These are phyloP conservation scores for Tauraco erythrolophus DNA, from an alignment of 2,113 vertebrate genomes.

Conservation along the genomic window DNA sequence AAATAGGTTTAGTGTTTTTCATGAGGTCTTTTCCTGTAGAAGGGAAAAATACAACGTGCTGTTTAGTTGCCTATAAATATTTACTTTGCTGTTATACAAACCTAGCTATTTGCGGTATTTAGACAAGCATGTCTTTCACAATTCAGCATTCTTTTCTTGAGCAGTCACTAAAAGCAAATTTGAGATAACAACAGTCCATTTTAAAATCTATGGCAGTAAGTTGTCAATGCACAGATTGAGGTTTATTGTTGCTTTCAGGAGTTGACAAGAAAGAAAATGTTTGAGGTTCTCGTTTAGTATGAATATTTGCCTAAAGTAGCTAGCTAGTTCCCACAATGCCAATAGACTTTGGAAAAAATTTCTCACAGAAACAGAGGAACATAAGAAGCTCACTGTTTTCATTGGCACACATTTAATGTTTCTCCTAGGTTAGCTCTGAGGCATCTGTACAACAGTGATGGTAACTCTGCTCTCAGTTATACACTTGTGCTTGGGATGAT, in stretches of 20 bases:
- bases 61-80: background rate
- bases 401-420: background rate
- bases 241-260: background rate
- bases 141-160: background rate
- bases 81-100: background rate
- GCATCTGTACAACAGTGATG: background rate
- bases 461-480: background rate
- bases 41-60: background rate
- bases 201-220: background rate
- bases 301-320: background rate
- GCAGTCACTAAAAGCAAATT: background rate
- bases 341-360: background rate
- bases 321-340: background rate
- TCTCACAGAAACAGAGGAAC: background rate
- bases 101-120: background rate
- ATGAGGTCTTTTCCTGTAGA: background rate
- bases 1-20: background rate
- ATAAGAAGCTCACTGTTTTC: background rate
- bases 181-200: background rate
- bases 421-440: background rate
- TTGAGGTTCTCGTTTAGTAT: background rate
- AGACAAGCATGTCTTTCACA: background rate
- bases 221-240: background rate
- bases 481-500: background rate
- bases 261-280: background rate